Conservation (phyloP, 2,113 vertebrate genomes). For the Pollimyrus isidori region DNA sequence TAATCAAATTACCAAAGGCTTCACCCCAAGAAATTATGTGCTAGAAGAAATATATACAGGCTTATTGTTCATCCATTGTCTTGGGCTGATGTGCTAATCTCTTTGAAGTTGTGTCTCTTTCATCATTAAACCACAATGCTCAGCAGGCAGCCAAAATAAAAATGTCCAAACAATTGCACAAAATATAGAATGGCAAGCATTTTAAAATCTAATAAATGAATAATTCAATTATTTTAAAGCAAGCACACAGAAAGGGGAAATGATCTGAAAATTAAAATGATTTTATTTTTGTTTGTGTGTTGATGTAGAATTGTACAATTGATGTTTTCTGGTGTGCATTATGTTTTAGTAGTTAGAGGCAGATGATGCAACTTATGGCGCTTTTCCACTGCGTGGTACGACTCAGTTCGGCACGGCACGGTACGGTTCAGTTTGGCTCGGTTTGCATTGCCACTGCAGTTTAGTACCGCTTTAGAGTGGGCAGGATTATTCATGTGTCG, state of each 20-base stretch:
- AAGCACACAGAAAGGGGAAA: background rate
- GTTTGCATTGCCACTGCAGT: too few relatives aligned
- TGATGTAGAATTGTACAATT: background rate
- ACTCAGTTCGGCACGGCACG: too few relatives aligned
- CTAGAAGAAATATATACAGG: conserved; percentile 32
- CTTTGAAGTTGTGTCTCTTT: conserved; percentile 56
- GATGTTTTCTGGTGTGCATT: background rate
- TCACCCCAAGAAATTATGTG: conserved; percentile 39
- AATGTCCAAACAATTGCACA: conserved; percentile 36
- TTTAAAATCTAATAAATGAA: conserved; percentile 22
- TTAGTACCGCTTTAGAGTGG: too few relatives aligned
- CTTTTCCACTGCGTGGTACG: too few relatives aligned
- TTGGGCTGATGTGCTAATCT: conserved; percentile 54
- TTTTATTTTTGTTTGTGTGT: background rate
- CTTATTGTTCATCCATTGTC: conserved; percentile 52
- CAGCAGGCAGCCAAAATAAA: conserved; percentile 38
- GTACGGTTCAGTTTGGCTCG: too few relatives aligned
- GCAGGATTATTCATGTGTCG: too few relatives aligned
- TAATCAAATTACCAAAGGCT: conserved; percentile 43
- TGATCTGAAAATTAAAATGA: background rate
- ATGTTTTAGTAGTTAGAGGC: background rate
- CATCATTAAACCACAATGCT: conserved; percentile 42
- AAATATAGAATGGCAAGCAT: conserved; percentile 37
- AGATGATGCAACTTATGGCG: too few relatives aligned
- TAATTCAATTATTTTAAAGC: conserved; percentile 26